Conservation (phyloP, 2,113 vertebrate species). For the Takifugu flavidus region DNA sequence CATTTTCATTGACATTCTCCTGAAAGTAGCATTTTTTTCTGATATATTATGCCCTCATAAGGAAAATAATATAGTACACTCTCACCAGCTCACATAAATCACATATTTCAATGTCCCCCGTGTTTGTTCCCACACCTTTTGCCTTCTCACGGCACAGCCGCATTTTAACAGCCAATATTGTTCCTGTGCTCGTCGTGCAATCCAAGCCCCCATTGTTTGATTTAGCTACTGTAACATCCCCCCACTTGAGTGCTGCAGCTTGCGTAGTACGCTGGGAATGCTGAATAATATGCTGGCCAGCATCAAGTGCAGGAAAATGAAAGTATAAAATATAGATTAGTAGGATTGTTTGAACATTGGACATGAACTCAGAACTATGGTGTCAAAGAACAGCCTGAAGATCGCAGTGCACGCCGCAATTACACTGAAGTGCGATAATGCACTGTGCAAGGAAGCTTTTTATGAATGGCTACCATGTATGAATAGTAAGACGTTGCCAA, state of each 20-base stretch:
- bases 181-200: too few species aligned
- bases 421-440: conserved; percentile 6
- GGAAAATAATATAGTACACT: neutral
- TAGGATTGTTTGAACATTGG: conserved; percentile 4
- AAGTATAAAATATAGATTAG: conserved; percentile 22
- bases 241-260: neutral
- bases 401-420: neutral
- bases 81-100: neutral
- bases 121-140: neutral
- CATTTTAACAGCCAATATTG: too few species aligned
- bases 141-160: neutral
- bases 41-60: neutral
- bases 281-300: conserved; percentile 11
- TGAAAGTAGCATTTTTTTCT: neutral
- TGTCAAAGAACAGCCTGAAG: neutral
- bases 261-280: neutral
- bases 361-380: neutral
- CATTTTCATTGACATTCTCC: neutral
- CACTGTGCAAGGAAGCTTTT: neutral
- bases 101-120: neutral
- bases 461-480: conserved; percentile 13
- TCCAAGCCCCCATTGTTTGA: too few species aligned
- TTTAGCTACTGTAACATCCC: too few species aligned
- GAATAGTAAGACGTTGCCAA: conserved; percentile 1
- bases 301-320: neutral